A percentile compares a stretch with the other conserved stretches of the same genome.
These are phyloP conservation scores for Amblyraja radiata DNA, from an alignment of 2,797 vertebrate genomes.

Conservation along the genomic window DNA sequence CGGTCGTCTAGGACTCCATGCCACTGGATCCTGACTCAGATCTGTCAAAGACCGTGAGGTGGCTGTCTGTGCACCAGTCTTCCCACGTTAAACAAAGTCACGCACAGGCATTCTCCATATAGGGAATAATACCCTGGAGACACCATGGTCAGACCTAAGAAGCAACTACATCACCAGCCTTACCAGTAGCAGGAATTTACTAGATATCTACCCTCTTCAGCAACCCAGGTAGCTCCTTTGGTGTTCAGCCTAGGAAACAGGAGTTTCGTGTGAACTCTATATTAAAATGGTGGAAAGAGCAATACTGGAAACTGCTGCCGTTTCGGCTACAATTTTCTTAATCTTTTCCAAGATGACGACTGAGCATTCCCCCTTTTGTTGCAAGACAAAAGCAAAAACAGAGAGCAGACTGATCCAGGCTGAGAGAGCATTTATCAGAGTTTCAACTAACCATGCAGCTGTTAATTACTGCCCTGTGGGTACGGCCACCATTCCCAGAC, in stretches of 20 bases:
- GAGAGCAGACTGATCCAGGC: neutral
- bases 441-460: slow-evolving; percentile 29
- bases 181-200: neutral
- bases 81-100: too few species aligned
- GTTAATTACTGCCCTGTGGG: slow-evolving; percentile 29
- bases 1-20: too few species aligned
- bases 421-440: neutral
- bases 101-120: too few species aligned
- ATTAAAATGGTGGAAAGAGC: neutral
- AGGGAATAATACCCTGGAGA: too few species aligned
- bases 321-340: neutral
- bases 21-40: too few species aligned
- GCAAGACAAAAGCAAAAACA: neutral
- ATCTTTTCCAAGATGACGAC: neutral
- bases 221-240: neutral
- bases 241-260: neutral
- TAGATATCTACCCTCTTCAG: too few species aligned
- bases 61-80: too few species aligned
- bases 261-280: neutral
- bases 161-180: neutral
- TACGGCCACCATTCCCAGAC: neutral
- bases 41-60: too few species aligned
- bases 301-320: neutral
- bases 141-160: too few species aligned
- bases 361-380: neutral